Conservation (phyloP, 2,113 vertebrate species). For the Vulpes ferrilata region DNA sequence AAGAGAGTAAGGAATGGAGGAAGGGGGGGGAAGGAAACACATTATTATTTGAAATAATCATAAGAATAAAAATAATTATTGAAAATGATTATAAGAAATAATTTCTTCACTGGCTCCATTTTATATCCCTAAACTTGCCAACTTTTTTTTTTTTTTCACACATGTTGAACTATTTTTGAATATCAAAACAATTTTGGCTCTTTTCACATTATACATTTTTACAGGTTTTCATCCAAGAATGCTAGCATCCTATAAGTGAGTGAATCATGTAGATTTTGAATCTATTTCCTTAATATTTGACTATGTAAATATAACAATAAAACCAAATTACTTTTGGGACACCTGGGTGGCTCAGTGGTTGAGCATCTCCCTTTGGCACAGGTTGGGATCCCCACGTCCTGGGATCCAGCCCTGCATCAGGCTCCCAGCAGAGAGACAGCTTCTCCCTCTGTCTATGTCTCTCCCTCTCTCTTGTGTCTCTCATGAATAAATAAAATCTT, state of each 20-base stretch:
- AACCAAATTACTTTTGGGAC: constrained; percentile 68
- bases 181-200: background rate
- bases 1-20: too few species aligned
- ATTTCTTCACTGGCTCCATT: background rate
- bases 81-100: too few species aligned
- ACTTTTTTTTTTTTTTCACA: background rate
- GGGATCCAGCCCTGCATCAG: too few species aligned
- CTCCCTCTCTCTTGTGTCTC: too few species aligned
- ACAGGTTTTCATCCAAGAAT: background rate
- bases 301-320: constrained; percentile 66
- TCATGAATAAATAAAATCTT: too few species aligned
- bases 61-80: too few species aligned
- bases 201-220: background rate
- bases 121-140: background rate
- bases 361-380: too few species aligned
- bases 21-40: background rate
- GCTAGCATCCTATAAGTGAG: background rate
- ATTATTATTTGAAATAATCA: too few species aligned
- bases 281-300: constrained; percentile 70
- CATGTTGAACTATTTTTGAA: background rate
- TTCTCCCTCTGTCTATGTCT: too few species aligned
- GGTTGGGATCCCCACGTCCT: too few species aligned
- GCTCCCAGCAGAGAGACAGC: too few species aligned
- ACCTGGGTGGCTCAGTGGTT: too few species aligned
- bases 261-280: background rate